phyloP scores from a whole-genome alignment of 1,140 invertebrate genomes.

The Drosophila watanabei region DNA sequence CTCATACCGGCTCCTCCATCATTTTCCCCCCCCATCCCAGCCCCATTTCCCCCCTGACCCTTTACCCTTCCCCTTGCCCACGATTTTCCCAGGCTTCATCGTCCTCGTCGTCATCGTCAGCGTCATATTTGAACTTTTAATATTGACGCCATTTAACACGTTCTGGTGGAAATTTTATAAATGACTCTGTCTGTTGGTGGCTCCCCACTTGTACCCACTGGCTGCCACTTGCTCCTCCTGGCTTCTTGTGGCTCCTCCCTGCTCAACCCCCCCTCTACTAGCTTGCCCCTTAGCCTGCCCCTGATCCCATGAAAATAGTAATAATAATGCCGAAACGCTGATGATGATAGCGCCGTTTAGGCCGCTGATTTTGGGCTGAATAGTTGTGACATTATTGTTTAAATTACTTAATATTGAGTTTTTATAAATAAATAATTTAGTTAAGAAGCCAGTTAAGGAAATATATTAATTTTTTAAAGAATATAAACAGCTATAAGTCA shows the following conservation, averaged over 20 bases:
- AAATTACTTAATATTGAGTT: background rate
- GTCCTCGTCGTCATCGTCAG: slow-evolving; percentile 89
- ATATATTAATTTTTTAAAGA: too few relatives aligned
- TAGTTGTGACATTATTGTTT: background rate
- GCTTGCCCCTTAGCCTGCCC: background rate
- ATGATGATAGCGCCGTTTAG: slow-evolving; percentile 29
- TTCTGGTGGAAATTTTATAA: slow-evolving; percentile 92
- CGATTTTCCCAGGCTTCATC: slow-evolving; percentile 90
- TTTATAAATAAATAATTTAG: background rate
- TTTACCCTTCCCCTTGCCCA: slow-evolving; percentile 90
- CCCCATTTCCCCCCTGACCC: slow-evolving; percentile 92
- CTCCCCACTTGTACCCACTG: slow-evolving; percentile 12
- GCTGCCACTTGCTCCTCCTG: background rate
- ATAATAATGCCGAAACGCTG: slow-evolving; percentile 13
- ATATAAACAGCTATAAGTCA: background rate
- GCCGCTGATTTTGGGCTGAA: slow-evolving; percentile 13
- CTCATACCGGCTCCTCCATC: slow-evolving; percentile 93
- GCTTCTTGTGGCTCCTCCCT: background rate
- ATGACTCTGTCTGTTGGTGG: slow-evolving; percentile 71
- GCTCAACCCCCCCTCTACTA: background rate
- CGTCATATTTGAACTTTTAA: slow-evolving; percentile 86
- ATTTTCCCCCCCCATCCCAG: slow-evolving; percentile 87
- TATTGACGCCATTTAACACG: slow-evolving; percentile 93
- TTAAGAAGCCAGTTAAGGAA: background rate
- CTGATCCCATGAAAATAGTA: slow-evolving; percentile 15